Evolutionary conservation across 1,140 invertebrate genomes (phyloP).

Genomic region (Bathynomus jamesi): DNA sequence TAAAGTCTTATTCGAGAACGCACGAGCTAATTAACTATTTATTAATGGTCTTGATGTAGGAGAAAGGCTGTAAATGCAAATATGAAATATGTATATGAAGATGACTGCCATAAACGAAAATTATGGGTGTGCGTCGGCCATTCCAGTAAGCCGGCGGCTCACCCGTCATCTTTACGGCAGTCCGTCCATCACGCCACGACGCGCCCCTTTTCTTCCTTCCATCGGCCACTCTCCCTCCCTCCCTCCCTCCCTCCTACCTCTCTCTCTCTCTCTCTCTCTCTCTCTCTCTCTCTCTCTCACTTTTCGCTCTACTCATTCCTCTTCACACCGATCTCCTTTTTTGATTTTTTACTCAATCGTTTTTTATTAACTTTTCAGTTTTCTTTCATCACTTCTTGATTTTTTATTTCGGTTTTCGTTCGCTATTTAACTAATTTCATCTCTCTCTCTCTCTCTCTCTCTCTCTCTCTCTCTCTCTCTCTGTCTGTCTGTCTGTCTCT

Average conservation of each 20-base stretch:
- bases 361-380: no score
- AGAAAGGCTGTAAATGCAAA: neutral
- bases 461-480: no score
- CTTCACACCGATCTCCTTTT: neutral
- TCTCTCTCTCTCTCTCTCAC: neutral
- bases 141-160: neutral
- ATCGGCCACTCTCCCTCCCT: neutral
- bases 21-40: neutral
- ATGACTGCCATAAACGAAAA: neutral
- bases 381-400: no score
- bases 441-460: no score
- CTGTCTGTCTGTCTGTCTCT: no score
- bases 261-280: constrained; percentile 5
- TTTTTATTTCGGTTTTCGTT: no score
- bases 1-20: neutral
- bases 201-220: neutral
- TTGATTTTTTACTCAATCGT: no score
- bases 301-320: neutral
- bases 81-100: neutral
- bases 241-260: neutral
- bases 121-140: neutral
- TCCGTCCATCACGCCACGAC: neutral
- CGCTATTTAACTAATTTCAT: no score
- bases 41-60: neutral
- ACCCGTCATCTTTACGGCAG: constrained; percentile 4